phyloP scores from a whole-genome alignment of 2,797 vertebrate genomes.

The Danio albolineatus region DNA sequence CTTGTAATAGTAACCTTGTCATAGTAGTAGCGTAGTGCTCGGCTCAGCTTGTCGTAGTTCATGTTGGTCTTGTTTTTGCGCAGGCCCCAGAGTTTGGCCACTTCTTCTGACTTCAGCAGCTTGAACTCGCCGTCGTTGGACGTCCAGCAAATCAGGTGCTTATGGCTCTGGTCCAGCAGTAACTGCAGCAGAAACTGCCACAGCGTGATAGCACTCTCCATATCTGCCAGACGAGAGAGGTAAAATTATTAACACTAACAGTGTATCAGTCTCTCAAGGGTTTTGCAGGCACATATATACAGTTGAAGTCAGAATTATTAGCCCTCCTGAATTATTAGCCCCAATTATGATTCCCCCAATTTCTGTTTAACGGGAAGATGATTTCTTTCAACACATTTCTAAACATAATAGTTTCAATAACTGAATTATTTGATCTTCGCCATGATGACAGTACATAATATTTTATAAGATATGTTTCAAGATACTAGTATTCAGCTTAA shows the following conservation, averaged over 20 bases:
- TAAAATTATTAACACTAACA: neutral
- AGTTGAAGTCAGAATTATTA: too few species aligned
- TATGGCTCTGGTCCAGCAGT: slow-evolving; percentile 94
- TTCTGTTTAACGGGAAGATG: too few species aligned
- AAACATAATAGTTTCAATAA: too few species aligned
- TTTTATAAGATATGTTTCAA: too few species aligned
- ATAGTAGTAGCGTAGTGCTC: slow-evolving; percentile 96
- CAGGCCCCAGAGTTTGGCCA: slow-evolving; percentile 97
- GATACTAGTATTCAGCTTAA: too few species aligned
- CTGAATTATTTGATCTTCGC: too few species aligned
- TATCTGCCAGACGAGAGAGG: slow-evolving; percentile 71
- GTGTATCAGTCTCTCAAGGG: neutral
- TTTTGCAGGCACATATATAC: too few species aligned
- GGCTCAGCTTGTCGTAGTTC: slow-evolving; percentile 98
- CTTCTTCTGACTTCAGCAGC: slow-evolving; percentile 95
- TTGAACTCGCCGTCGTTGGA: slow-evolving; percentile 97
- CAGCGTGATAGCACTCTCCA: slow-evolving; percentile 98
- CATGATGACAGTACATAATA: too few species aligned
- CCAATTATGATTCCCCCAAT: too few species aligned
- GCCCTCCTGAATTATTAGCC: too few species aligned
- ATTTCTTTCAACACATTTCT: too few species aligned
- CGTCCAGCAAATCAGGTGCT: slow-evolving; percentile 98
- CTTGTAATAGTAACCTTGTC: slow-evolving; percentile 85
- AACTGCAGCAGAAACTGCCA: slow-evolving; percentile 99
- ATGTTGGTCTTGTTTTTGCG: slow-evolving; percentile 99